Conservation (phyloP, 2,888 invertebrate species). For the Lepas anatifera region DNA sequence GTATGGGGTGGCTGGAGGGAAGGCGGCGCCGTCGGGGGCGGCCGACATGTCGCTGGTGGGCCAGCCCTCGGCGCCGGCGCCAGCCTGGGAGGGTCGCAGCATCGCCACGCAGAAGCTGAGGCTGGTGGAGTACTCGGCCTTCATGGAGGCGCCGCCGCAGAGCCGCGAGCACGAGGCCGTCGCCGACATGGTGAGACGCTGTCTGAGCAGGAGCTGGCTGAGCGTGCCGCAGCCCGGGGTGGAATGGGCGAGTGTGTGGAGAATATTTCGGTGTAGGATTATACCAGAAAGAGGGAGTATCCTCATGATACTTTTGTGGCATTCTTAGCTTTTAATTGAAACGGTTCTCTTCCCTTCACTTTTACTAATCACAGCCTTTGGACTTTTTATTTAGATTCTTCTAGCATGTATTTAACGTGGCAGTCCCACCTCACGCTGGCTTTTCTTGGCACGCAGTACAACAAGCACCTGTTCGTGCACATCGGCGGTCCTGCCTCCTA, state of each 20-base stretch:
- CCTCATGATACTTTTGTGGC: too few species aligned
- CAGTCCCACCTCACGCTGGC: too few species aligned
- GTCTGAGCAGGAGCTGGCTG: too few species aligned
- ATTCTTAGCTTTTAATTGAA: too few species aligned
- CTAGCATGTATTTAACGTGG: too few species aligned
- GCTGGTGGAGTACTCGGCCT: conserved; percentile 95
- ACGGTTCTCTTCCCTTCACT: too few species aligned
- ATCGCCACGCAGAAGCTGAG: conserved; percentile 94
- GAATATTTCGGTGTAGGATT: too few species aligned
- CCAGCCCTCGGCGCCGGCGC: conserved; percentile 25
- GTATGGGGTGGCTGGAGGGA: conserved; percentile 43
- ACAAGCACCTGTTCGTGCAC: conserved; percentile 94
- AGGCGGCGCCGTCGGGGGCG: conserved; percentile 30
- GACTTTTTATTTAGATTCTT: too few species aligned
- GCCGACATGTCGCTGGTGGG: conserved; percentile 37
- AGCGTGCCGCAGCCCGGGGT: too few species aligned
- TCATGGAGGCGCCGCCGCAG: conserved; percentile 67
- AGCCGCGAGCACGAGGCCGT: neutral
- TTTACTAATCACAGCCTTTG: too few species aligned
- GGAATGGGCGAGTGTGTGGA: too few species aligned
- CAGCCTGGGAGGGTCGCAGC: conserved; percentile 83
- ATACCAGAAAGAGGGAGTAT: too few species aligned
- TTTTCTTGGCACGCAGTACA: conserved; percentile 79
- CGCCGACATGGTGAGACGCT: neutral
- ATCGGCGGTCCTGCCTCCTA: conserved; percentile 88